Evolutionary conservation across 2,797 vertebrate species (phyloP), one percentile per base, ranked within the genome.

Genomic region (Poecilia velifera): DNA sequence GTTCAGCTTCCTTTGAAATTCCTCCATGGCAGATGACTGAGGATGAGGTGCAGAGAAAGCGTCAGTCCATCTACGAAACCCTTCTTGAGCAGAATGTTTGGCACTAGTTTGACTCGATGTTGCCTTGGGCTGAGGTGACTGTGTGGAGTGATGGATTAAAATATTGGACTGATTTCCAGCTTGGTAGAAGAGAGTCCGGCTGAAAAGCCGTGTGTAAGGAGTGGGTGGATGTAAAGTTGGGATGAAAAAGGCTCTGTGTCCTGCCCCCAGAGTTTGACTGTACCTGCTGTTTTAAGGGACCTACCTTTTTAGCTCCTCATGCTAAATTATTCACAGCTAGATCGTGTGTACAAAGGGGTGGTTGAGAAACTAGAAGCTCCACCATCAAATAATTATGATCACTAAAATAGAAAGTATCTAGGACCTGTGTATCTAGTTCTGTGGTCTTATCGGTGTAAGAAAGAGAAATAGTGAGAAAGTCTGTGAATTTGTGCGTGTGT

Each of bases 261-360:
- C 88, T 90, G 82, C 87, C 77, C 87, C 74, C 78, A 82, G 84
- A 84, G 77, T 87, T 85, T 68, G 80, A 72, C 76, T 80, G 77
- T 34, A 91, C 89, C 92, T 92, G 82, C 90, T 85, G 86, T 87
- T 91, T 86, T 86, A 76, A 85, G 86, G 84, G 85, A 89, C 85
- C 87, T 88, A 91, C 84, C 87, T 89, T 84, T 85, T 74, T 75
- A 83, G 85, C 82, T 90, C 77, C 51, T 57, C 0, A 3, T 53
- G 73, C 95, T 99, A 92, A 98, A 97, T 97, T 93, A 97, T 99
- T 98, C 92, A 99, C 84, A 84, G 73, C 79, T 39, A 88, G 94
- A 92, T 95, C 88, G 76, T 92, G 87, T 94, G 86, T 74, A 94
- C 96, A 96, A 96, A 93, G 84, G 88, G 87, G 91, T 94, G 96